Evolutionary conservation across 2,113 vertebrate genomes (phyloP).

Genomic region (Corythaeola cristata): DNA sequence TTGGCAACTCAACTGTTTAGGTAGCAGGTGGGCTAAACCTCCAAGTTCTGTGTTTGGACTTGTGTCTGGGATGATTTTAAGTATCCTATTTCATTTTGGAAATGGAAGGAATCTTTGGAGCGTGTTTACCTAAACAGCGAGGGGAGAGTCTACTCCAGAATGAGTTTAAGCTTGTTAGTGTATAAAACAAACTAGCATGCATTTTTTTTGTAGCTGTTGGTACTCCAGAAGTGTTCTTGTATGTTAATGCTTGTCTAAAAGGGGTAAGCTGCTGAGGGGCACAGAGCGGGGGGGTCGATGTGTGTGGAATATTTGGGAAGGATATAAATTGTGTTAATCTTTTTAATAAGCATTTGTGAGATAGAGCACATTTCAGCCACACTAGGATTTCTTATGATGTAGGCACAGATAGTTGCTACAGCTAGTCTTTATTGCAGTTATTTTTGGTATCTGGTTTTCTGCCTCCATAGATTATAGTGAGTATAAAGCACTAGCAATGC

Average conservation of each 20-base stretch:
- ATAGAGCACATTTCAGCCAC: not conserved
- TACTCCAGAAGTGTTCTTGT: not conserved
- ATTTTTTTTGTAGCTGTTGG: not conserved
- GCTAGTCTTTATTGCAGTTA: not conserved
- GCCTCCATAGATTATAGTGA: not conserved
- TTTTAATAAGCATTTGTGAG: not conserved
- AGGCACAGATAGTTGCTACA: not conserved
- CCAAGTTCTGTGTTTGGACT: slow-evolving; percentile 13
- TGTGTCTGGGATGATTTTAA: slow-evolving; percentile 26
- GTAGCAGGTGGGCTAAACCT: slow-evolving; percentile 54
- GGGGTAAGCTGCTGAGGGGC: not conserved
- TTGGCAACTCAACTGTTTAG: slow-evolving; percentile 19
- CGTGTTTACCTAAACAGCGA: slow-evolving; percentile 7
- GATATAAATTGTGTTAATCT: not conserved
- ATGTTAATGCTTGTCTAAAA: not conserved
- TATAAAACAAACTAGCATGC: not conserved
- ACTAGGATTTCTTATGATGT: not conserved
- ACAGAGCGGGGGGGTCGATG: not conserved
- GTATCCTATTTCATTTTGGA: slow-evolving; percentile 41
- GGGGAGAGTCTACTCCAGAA: not conserved
- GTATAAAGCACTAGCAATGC: not conserved
- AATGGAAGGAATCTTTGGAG: slow-evolving; percentile 46
- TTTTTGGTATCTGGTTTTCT: slow-evolving; percentile 32
- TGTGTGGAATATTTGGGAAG: not conserved
- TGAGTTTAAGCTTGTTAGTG: not conserved